Base-by-base conservation (phyloP, 2,797 vertebrate genomes). In the Enoplosus armatus region DNA sequence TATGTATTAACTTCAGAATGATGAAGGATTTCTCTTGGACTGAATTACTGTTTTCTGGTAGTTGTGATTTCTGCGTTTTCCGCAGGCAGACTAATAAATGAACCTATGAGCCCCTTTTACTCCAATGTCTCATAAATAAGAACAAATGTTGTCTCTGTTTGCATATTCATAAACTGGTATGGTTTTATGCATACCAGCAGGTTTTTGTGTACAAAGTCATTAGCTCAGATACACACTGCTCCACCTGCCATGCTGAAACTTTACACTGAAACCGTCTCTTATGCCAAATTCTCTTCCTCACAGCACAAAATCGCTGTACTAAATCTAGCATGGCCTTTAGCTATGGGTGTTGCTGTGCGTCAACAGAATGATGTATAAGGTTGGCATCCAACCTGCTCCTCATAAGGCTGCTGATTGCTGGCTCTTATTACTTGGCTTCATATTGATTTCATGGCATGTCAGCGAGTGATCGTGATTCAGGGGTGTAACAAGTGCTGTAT, bases 381-480 rank as follows among this genome's bases (percentile, higher is more conserved):
- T 85, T 26, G 68, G 61, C 81, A 48, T 56, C 82, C 50, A 39
- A 58, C 82, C 73, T 70, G 75, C 76, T 86, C 76, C 62, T 89
- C 72, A 76, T 80, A 69, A 79, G 47, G 43, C 76, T 29, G 78
- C 71, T 82, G 85, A 92, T 87, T 86, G 86, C 87, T 43, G 58
- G 31, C 78, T 87, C 77, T 89, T 84, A 92, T 89, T 89, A 88
- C 73, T 77, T n/a, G 75, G 80, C 81, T 83, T 80, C 69, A 51
- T 91, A 94, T 94, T 90, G 94, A 94, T 94, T 93, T 91, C 80
- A 79, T 76, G 88, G 77, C 71, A 48, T 80, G 67, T 84, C 86
- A 61, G 79, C 31, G 22, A 83, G 80, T 50, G 75, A 84, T 85
- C 33, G 45, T 90, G 84, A 92, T 89, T 90, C 83, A 87, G 33